phyloP scores from a whole-genome alignment of 2,797 vertebrate species.

The Muscicapa striata region DNA sequence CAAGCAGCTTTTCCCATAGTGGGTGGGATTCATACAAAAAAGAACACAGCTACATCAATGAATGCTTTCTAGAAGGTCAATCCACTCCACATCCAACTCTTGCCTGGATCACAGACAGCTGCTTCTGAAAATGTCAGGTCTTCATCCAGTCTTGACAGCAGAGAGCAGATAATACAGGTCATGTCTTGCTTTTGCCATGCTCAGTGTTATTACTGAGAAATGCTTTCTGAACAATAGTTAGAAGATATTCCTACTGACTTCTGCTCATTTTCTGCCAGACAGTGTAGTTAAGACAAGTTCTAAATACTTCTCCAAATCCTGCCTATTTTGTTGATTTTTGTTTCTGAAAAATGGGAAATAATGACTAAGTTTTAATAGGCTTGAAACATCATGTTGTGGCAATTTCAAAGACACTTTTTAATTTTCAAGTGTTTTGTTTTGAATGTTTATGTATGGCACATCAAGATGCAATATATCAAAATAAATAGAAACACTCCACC shows the following conservation, averaged over 20 bases:
- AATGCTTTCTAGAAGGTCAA: neutral
- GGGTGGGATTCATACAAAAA: neutral
- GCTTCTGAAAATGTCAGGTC: neutral
- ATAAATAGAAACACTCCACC: neutral
- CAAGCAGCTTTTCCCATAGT: neutral
- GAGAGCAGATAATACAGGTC: neutral
- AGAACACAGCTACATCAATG: rapidly evolving
- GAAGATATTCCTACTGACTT: neutral
- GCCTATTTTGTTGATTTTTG: rapidly evolving
- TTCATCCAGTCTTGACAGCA: neutral
- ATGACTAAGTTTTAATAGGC: neutral
- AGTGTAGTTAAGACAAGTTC: neutral
- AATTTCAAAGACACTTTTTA: neutral
- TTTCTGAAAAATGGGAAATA: neutral
- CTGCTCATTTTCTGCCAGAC: neutral
- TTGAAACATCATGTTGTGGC: neutral
- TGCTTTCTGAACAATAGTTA: neutral
- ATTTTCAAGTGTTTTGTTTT: neutral
- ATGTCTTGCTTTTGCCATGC: neutral
- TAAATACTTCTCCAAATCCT: neutral
- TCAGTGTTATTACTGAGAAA: neutral
- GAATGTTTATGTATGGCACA: neutral
- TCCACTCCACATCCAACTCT: neutral
- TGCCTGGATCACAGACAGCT: neutral
- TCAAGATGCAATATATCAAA: neutral